Percentiles rank a stretch among this genome's conserved stretches.
phyloP scores from a whole-genome alignment of 53 echinoderm and acorn worm species.

The Luidia sarsii region DNA sequence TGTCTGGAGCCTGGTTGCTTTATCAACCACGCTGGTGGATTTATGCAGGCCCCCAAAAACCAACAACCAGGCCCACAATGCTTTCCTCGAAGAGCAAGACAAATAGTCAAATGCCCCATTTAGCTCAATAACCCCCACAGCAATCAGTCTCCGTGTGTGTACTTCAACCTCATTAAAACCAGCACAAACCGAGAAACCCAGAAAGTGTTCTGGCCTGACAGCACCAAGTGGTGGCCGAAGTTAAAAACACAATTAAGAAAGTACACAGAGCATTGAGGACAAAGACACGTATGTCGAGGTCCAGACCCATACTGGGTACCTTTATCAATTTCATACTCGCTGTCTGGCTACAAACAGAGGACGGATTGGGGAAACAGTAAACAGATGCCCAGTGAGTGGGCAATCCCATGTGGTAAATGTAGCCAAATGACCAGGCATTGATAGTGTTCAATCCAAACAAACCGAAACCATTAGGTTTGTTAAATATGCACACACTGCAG shows the following conservation, averaged over 20 bases:
- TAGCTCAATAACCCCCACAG: conserved; percentile 42
- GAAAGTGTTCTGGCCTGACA: background rate
- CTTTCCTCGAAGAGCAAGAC: background rate
- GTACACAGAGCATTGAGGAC: conserved; percentile 16
- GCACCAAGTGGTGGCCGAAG: conserved; percentile 11
- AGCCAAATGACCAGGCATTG: background rate
- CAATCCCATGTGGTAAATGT: conserved; percentile 1
- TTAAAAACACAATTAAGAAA: conserved; percentile 39
- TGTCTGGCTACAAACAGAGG: background rate
- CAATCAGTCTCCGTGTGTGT: too few relatives aligned
- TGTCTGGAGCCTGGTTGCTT: conserved; percentile 43
- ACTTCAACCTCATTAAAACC: conserved; percentile 12
- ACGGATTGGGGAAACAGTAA: conserved; percentile 8
- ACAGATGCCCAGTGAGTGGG: conserved; percentile 7
- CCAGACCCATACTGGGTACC: too few relatives aligned
- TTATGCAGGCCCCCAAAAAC: background rate
- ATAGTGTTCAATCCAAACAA: conserved; percentile 23
- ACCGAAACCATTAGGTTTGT: conserved; percentile 9
- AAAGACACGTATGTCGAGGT: background rate
- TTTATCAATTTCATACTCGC: too few relatives aligned
- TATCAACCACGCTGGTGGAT: conserved; percentile 19
- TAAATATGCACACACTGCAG: too few relatives aligned
- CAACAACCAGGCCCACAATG: background rate
- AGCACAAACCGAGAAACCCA: conserved; percentile 26
- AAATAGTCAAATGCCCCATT: conserved; percentile 2